Evolutionary conservation across 2,113 vertebrate genomes (phyloP).

Genomic region (Epinephelus cyanopodus): DNA sequence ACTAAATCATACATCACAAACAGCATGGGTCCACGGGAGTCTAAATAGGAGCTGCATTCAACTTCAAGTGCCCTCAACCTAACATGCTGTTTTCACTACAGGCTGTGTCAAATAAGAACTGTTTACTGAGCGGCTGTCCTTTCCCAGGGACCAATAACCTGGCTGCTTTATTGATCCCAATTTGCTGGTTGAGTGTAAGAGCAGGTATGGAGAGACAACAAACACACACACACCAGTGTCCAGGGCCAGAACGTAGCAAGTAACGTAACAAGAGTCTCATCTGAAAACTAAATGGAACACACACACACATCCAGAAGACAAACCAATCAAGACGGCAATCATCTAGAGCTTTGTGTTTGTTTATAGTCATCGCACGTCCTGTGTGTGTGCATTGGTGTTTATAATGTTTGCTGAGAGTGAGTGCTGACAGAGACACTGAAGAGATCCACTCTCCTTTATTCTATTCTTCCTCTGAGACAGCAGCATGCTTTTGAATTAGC

Average conservation of each 20-base stretch:
- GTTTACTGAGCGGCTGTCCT: constrained; percentile 54
- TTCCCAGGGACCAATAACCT: constrained; percentile 58
- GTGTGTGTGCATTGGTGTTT: constrained; percentile 10
- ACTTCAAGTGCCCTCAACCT: constrained; percentile 52
- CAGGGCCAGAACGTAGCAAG: constrained; percentile 19
- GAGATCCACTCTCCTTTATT: constrained; percentile 44
- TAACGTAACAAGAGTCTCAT: constrained; percentile 41
- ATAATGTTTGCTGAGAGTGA: constrained; percentile 27
- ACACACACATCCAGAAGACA: constrained; percentile 24
- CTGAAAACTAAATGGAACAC: constrained; percentile 38
- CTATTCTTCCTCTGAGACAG: constrained; percentile 57
- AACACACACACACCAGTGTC: constrained; percentile 22
- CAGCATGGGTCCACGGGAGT: constrained; percentile 44
- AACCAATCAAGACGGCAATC: constrained; percentile 49
- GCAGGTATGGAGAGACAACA: constrained; percentile 31
- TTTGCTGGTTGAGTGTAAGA: constrained; percentile 56
- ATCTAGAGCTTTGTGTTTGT: constrained; percentile 36
- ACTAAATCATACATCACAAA: constrained; percentile 66
- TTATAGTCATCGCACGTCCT: constrained; percentile 8
- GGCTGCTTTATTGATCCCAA: constrained; percentile 69
- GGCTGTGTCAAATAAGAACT: constrained; percentile 52
- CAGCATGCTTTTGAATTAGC: constrained; percentile 67
- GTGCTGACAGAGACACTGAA: constrained; percentile 28
- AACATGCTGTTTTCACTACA: constrained; percentile 56
- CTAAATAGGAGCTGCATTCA: constrained; percentile 51